Percentiles rank a stretch among this genome's conserved stretches.
Conservation (phyloP, 1,140 invertebrate species). For the Drosophila littoralis region DNA sequence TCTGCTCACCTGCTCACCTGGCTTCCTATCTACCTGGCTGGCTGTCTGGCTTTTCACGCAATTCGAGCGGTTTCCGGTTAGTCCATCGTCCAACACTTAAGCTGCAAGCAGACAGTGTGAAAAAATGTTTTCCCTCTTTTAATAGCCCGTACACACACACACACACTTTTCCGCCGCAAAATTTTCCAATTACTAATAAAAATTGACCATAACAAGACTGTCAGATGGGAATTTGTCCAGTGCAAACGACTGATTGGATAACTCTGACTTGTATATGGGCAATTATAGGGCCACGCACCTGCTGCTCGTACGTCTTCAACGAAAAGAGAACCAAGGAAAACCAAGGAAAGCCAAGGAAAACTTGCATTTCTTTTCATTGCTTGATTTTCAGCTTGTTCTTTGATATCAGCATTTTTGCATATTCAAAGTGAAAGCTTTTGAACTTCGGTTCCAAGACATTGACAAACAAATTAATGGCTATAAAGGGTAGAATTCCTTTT, state of each 20-base stretch:
- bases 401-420: too few relatives aligned
- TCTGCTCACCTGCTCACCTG: neutral
- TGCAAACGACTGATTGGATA: neutral
- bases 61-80: neutral
- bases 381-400: too few relatives aligned
- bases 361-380: too few relatives aligned
- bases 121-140: neutral
- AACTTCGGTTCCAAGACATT: too few relatives aligned
- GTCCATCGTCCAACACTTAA: conserved; percentile 5
- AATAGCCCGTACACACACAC: neutral
- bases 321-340: too few relatives aligned
- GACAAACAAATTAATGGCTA: too few relatives aligned
- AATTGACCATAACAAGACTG: neutral
- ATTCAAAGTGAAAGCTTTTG: too few relatives aligned
- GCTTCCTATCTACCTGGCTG: neutral
- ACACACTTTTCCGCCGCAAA: neutral
- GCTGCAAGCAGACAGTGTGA: conserved; percentile 6
- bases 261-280: too few relatives aligned
- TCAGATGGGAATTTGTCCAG: neutral
- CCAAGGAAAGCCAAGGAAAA: too few relatives aligned
- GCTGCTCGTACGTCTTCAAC: too few relatives aligned
- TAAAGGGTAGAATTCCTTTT: too few relatives aligned
- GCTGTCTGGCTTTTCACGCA: conserved; percentile 1
- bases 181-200: neutral
- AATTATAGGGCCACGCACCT: too few relatives aligned